A percentile compares a stretch with the other conserved stretches of the same genome.
Evolutionary conservation across 2,888 invertebrate species (phyloP).

Genomic region (Agrochola macilenta): DNA sequence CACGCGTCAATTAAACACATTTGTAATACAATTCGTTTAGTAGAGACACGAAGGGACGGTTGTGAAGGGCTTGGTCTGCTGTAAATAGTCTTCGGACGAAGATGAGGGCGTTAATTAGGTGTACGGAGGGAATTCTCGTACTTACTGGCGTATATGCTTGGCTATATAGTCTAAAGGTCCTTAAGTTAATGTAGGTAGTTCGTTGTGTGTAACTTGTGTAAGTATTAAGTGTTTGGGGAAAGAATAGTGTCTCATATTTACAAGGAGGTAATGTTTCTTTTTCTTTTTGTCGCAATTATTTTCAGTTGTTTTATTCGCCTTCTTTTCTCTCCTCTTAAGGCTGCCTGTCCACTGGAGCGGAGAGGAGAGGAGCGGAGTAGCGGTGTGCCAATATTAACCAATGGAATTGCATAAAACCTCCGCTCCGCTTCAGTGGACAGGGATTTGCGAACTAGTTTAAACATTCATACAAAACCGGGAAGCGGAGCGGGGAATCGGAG

Average conservation of each 20-base stretch:
- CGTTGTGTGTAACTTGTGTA: conserved; percentile 6
- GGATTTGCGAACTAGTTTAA: too few relatives aligned
- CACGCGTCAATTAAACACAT: conserved; percentile 75
- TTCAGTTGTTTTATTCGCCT: background rate
- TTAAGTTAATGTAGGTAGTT: conserved; percentile 36
- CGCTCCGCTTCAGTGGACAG: too few relatives aligned
- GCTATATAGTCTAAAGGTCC: conserved; percentile 9
- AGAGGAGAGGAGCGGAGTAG: too few relatives aligned
- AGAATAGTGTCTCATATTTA: background rate
- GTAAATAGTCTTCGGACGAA: conserved; percentile 48
- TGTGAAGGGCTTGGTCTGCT: conserved; percentile 24
- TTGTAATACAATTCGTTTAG: conserved; percentile 70
- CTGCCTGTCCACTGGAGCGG: too few relatives aligned
- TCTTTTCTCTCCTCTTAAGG: background rate
- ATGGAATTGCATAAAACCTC: too few relatives aligned
- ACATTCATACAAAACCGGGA: too few relatives aligned
- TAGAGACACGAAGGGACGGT: conserved; percentile 59
- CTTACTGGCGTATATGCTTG: conserved; percentile 15
- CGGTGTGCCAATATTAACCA: too few relatives aligned
- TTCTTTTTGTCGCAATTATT: background rate
- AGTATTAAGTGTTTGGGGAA: conserved; percentile 5
- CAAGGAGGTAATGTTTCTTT: background rate
- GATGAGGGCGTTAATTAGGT: conserved; percentile 57
- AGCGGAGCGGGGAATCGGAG: too few relatives aligned
- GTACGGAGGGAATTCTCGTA: conserved; percentile 29